These are phyloP conservation scores for Notothenia rossii DNA, from an alignment of 2,113 vertebrate genomes.

Conservation along the genomic window DNA sequence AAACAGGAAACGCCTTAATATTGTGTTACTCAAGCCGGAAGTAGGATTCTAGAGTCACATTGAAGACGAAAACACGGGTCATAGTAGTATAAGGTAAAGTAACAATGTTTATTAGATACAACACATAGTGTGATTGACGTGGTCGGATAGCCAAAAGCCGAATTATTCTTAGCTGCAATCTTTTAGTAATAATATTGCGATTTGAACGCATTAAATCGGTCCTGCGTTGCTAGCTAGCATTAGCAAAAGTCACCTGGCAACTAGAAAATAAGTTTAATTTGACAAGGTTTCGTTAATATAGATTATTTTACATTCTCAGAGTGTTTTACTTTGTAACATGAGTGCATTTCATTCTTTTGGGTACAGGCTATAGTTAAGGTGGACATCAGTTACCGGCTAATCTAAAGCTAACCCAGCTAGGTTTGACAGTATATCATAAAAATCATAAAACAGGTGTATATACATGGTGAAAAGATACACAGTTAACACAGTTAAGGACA, in stretches of 20 bases:
- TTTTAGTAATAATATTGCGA: background rate
- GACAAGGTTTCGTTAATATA: background rate
- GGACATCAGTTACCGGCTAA: no score
- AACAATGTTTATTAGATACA: fast-evolving
- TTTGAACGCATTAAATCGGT: background rate
- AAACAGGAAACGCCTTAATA: conserved; percentile 42
- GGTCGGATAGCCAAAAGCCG: fast-evolving
- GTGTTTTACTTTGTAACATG: no score
- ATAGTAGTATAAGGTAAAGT: conserved; percentile 13
- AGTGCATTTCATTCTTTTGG: background rate
- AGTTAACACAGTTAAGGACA: no score
- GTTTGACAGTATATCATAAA: background rate
- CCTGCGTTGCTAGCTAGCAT: conserved; percentile 20
- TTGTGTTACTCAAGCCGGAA: conserved; percentile 50
- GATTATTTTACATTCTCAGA: background rate
- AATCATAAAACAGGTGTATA: no score
- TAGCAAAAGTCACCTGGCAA: conserved; percentile 2
- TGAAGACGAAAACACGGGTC: conserved; percentile 49
- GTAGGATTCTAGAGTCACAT: conserved; percentile 74
- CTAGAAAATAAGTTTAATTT: background rate
- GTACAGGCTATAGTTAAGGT: background rate
- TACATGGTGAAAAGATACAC: no score
- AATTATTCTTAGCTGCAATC: fast-evolving
- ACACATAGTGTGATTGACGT: fast-evolving
- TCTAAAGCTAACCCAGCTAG: no score